phyloP scores from a whole-genome alignment of 2,888 invertebrate genomes.

The Crepidodera aurea region DNA sequence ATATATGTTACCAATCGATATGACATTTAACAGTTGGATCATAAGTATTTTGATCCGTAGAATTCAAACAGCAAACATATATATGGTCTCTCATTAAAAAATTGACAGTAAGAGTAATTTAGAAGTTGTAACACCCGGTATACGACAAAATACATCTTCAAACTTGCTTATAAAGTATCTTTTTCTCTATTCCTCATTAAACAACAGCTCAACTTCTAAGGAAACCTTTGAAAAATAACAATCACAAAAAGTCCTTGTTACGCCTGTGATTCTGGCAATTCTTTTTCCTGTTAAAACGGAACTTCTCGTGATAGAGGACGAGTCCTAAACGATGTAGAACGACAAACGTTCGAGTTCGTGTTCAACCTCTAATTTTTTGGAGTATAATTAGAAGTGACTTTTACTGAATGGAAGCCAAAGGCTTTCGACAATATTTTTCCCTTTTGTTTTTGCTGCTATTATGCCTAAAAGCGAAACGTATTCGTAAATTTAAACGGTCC shows the following conservation, averaged over 20 bases:
- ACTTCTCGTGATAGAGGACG: slow-evolving; percentile 9
- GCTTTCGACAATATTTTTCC: slow-evolving; percentile 4
- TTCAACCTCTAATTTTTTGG: slow-evolving; percentile 8
- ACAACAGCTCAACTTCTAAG: too few species aligned
- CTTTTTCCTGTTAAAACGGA: slow-evolving; percentile 19
- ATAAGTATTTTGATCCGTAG: too few species aligned
- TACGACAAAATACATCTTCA: too few species aligned
- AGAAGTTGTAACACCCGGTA: too few species aligned
- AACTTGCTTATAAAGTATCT: too few species aligned
- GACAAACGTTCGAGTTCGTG: slow-evolving; percentile 11
- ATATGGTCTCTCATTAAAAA: too few species aligned
- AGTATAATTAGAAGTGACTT: slow-evolving; percentile 25
- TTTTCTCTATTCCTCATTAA: too few species aligned
- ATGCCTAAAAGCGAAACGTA: slow-evolving; percentile 16
- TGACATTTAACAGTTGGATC: too few species aligned
- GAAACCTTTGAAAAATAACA: background rate
- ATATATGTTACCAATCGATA: too few species aligned
- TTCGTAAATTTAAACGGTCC: slow-evolving; percentile 9
- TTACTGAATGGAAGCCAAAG: slow-evolving; percentile 17
- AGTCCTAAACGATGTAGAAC: slow-evolving; percentile 20
- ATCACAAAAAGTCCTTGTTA: background rate
- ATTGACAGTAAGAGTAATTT: too few species aligned
- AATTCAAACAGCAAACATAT: too few species aligned
- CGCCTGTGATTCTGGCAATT: slow-evolving; percentile 4
- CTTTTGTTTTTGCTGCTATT: slow-evolving; percentile 11